Conservation (phyloP, 2,888 invertebrate genomes). For the Aleiodes alternator region DNA sequence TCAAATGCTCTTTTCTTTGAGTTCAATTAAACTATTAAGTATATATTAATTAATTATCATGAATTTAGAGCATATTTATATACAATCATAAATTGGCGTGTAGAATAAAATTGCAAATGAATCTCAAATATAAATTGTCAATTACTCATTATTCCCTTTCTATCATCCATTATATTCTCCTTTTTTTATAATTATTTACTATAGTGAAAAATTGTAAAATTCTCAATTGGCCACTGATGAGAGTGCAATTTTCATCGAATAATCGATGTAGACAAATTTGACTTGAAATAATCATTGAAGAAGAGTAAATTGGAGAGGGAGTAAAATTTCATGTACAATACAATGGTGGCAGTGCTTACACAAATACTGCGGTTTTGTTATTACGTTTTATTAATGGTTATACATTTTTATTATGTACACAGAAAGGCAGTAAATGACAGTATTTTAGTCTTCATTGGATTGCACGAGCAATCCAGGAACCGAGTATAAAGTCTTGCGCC, state of each 20-base stretch:
- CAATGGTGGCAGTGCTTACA: constrained; percentile 44
- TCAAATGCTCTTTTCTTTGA: background rate
- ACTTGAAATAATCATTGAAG: constrained; percentile 4
- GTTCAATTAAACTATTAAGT: constrained; percentile 12
- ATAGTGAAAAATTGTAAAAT: background rate
- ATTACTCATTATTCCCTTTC: background rate
- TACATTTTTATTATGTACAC: constrained; percentile 67
- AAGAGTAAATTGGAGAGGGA: constrained; percentile 5
- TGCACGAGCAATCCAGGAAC: constrained; percentile 45
- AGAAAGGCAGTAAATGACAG: constrained; percentile 67
- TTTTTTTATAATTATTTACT: too few relatives aligned
- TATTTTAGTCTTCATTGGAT: constrained; percentile 67
- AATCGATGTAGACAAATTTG: constrained; percentile 4
- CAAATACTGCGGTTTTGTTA: constrained; percentile 72
- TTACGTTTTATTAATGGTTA: constrained; percentile 71
- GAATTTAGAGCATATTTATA: background rate
- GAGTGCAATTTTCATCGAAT: background rate
- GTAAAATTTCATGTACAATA: constrained; percentile 10
- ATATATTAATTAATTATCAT: constrained; percentile 20
- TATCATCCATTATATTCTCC: background rate
- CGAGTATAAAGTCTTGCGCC: constrained; percentile 57
- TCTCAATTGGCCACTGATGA: background rate
- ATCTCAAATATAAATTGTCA: background rate
- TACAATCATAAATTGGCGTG: background rate
- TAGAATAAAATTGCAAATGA: constrained; percentile 30